phyloP scores from a whole-genome alignment of 1,140 invertebrate species.

The Trichoplusia ni region DNA sequence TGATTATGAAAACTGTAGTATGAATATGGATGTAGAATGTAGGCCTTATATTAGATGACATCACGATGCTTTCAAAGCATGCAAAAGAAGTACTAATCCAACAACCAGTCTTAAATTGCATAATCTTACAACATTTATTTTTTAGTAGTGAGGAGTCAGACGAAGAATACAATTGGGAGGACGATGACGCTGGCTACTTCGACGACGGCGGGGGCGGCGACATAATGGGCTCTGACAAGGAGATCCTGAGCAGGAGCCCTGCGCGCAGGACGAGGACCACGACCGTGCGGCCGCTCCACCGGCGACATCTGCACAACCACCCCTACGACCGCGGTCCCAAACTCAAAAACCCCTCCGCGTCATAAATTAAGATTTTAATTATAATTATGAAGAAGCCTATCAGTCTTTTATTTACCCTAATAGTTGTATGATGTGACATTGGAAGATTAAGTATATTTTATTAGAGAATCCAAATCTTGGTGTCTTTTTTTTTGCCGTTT shows the following conservation, averaged over 20 bases:
- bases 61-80: too few species aligned
- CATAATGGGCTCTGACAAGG: conserved; percentile 61
- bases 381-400: neutral
- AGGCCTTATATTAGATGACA: too few species aligned
- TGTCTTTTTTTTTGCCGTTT: too few species aligned
- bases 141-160: conserved; percentile 47
- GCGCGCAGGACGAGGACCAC: conserved; percentile 42
- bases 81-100: too few species aligned
- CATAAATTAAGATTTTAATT: conserved; percentile 39
- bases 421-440: too few species aligned
- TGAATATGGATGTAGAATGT: too few species aligned
- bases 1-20: too few species aligned
- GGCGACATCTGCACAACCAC: conserved; percentile 78
- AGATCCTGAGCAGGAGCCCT: conserved; percentile 40
- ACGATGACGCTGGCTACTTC: conserved; percentile 53
- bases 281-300: conserved; percentile 53
- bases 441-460: too few species aligned
- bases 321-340: conserved; percentile 72
- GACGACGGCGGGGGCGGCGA: conserved; percentile 59
- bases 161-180: conserved; percentile 59
- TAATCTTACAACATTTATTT: too few species aligned
- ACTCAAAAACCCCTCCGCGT: conserved; percentile 35
- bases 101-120: too few species aligned
- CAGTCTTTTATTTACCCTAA: neutral
- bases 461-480: too few species aligned